Evolutionary conservation across 2,888 invertebrate species (phyloP), one percentile per base, ranked within the genome.

Genomic region (Holacanthella duospinosa): DNA sequence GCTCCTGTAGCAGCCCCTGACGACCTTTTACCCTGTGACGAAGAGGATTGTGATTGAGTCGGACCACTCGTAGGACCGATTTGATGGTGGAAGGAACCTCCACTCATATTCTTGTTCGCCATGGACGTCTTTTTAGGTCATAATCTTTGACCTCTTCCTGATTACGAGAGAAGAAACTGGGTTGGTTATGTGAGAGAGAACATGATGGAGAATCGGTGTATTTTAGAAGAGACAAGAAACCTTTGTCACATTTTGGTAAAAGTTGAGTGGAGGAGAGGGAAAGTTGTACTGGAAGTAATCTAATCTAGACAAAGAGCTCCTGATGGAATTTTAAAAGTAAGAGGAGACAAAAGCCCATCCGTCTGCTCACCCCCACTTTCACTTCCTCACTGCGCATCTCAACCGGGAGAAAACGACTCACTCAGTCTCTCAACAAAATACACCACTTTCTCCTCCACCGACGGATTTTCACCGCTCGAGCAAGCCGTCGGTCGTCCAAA

Each of bases 401-500:
- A 71, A 68, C 68, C 68, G 68, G 68, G 69, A 63, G 66, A 64
- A 67, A 64, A 68, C 68, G 70, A 69, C 65, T 55, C 61, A 59
- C 61, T 59, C n/a, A n/a, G n/a, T n/a, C n/a, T n/a, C n/a, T n/a
- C n/a, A n/a, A n/a, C n/a, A n/a, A n/a, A n/a, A n/a, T n/a, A n/a
- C n/a, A n/a, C n/a, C n/a, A n/a, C n/a, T n/a, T n/a, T n/a, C n/a
- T n/a, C n/a, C n/a, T n/a, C n/a, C n/a, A n/a, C n/a, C n/a, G n/a
- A n/a, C n/a, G n/a, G n/a, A n/a, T n/a, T n/a, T n/a, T n/a, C n/a
- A n/a, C n/a, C n/a, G n/a, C n/a, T n/a, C n/a, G n/a, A n/a, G n/a
- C n/a, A n/a, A n/a, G n/a, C n/a, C n/a, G n/a, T n/a, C n/a, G n/a
- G n/a, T n/a, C n/a, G n/a, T n/a, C n/a, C n/a, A n/a, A n/a, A n/a